Percentiles rank a stretch among this genome's conserved stretches.
These are phyloP conservation scores for Ormyrus pomaceus DNA, from an alignment of 2,888 invertebrate genomes.

Conservation along the genomic window DNA sequence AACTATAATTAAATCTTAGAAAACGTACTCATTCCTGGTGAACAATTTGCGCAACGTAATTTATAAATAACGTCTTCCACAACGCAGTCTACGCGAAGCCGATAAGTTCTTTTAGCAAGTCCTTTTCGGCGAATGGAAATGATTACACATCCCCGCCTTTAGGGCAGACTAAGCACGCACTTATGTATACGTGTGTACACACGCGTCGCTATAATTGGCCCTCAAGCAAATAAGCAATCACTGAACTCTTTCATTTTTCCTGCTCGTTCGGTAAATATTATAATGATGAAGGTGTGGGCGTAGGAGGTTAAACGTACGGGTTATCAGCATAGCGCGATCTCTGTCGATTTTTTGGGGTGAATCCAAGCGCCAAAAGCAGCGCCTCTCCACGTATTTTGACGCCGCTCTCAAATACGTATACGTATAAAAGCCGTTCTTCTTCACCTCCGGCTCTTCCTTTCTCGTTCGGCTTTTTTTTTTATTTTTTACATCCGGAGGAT, in stretches of 20 bases:
- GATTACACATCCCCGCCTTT: slow-evolving; percentile 18
- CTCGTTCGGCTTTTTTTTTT: neutral
- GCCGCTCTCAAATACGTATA: neutral
- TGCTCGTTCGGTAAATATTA: slow-evolving; percentile 71
- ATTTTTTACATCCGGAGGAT: slow-evolving; percentile 37
- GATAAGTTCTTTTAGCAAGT: no score
- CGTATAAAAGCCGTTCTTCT: no score
- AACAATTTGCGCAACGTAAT: no score
- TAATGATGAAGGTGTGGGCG: slow-evolving; percentile 68
- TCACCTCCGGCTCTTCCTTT: neutral
- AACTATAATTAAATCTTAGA: no score
- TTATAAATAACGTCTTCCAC: neutral
- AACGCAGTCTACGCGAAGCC: neutral
- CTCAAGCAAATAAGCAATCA: slow-evolving; percentile 71
- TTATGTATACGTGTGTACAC: no score
- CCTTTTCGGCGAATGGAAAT: neutral
- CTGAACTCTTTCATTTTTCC: slow-evolving; percentile 59
- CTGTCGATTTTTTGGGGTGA: slow-evolving; percentile 34
- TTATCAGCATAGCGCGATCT: slow-evolving; percentile 69
- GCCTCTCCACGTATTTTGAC: slow-evolving; percentile 56
- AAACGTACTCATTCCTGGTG: no score
- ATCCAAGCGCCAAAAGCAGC: slow-evolving; percentile 67
- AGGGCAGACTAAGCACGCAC: neutral
- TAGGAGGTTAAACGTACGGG: slow-evolving; percentile 60
- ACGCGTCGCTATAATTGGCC: slow-evolving; percentile 66